Conservation (phyloP, 2,797 vertebrate species). For the Odontamblyopus lacepedii region DNA sequence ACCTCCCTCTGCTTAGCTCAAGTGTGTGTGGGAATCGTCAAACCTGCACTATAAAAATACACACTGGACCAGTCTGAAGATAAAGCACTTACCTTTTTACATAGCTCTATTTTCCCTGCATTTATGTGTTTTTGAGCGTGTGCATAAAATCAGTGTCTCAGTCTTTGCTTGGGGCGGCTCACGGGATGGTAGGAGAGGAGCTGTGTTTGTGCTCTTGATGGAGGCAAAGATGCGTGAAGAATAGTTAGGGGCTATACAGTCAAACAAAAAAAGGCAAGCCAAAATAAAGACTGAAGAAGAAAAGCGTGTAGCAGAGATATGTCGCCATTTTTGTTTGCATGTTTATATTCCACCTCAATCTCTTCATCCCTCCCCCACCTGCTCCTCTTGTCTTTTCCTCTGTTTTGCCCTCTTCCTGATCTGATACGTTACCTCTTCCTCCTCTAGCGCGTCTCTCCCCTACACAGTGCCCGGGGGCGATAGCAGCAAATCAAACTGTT, state of each 20-base stretch:
- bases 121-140: conserved; percentile 35
- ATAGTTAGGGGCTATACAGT: conserved; percentile 47
- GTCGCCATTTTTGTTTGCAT: conserved; percentile 69
- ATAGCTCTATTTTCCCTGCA: conserved; percentile 39
- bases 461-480: conserved; percentile 83
- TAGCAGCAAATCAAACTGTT: conserved; percentile 83
- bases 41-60: conserved; percentile 18
- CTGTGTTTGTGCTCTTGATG: conserved; percentile 43
- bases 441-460: conserved; percentile 75
- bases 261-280: conserved; percentile 55
- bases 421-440: conserved; percentile 62
- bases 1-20: conserved; percentile 46
- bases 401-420: conserved; percentile 63
- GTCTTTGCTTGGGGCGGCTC: conserved; percentile 62
- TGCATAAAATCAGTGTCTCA: conserved; percentile 50
- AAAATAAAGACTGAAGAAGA: conserved; percentile 41
- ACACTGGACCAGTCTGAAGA: neutral
- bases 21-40: conserved; percentile 18
- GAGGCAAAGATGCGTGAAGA: conserved; percentile 37
- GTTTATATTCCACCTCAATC: conserved; percentile 70
- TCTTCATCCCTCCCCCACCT: conserved; percentile 65
- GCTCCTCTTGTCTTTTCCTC: conserved; percentile 66
- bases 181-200: conserved; percentile 64
- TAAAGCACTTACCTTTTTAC: conserved; percentile 19
- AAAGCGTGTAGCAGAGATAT: conserved; percentile 58